Percentiles rank a stretch among this genome's conserved stretches.
phyloP scores from a whole-genome alignment of 1,140 invertebrate genomes.

The Platyscapa corneri region DNA sequence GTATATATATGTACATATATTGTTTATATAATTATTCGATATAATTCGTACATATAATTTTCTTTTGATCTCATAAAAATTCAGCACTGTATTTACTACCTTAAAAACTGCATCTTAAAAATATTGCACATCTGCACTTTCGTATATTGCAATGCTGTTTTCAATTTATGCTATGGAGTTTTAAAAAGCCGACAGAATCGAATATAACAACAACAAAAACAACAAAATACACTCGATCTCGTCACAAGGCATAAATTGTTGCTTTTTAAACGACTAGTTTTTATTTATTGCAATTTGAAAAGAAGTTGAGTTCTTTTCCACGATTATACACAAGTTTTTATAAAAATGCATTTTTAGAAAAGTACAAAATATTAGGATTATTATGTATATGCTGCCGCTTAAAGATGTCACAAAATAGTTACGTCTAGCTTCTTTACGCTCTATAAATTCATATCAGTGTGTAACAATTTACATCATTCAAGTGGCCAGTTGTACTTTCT shows the following conservation, averaged over 20 bases:
- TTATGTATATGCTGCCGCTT: slow-evolving; percentile 4
- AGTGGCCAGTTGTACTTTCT: slow-evolving; percentile 20
- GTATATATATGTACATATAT: slow-evolving; percentile 49
- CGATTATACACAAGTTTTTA: slow-evolving; percentile 52
- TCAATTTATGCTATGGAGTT: not conserved
- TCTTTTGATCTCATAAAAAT: slow-evolving; percentile 56
- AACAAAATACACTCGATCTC: slow-evolving; percentile 38
- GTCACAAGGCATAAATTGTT: slow-evolving; percentile 17
- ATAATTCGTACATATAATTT: slow-evolving; percentile 65
- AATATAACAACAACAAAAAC: too few species aligned
- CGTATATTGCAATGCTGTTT: slow-evolving; percentile 53
- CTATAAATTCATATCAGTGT: not conserved
- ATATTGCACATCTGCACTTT: slow-evolving; percentile 64
- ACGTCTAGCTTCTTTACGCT: not conserved
- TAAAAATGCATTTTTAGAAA: slow-evolving; percentile 59
- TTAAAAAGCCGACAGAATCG: not conserved
- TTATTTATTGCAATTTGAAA: slow-evolving; percentile 20
- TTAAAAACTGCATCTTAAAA: slow-evolving; percentile 65
- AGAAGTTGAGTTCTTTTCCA: not conserved
- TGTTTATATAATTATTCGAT: slow-evolving; percentile 59
- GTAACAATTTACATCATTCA: slow-evolving; percentile 26
- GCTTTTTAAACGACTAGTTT: slow-evolving; percentile 27
- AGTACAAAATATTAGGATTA: slow-evolving; percentile 56
- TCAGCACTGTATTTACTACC: slow-evolving; percentile 43
- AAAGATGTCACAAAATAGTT: slow-evolving; percentile 26